Evolutionary conservation across 64 coral and sea anemone genomes (phyloP), one percentile per base, ranked within the genome.

Genomic region (Montipora cactus): DNA sequence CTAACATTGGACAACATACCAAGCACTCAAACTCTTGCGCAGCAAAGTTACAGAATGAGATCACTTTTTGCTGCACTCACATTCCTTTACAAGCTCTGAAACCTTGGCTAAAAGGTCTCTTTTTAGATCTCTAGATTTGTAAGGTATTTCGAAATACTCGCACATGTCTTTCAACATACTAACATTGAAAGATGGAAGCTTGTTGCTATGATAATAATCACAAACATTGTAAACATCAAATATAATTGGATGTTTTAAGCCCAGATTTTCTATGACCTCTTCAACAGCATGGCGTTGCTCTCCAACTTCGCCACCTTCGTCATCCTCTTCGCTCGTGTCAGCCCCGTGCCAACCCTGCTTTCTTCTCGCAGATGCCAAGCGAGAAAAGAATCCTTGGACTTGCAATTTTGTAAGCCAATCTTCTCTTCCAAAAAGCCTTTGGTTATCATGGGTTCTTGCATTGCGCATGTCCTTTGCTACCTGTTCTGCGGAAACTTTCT

Each of bases 111-210:
- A 10, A 28, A 95, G 94, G 49, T 57, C 53, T 87, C 55, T 78
- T 75, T 95, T 91, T 59, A 76, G 87, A 79, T 87, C 94, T 78
- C 62, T 95, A 44, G 81, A 95, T 66, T 95, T 95, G 37, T 64
- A 91, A 1, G 81, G 79, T n/a, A 95, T 91, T 80, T 88, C 81
- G 67, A 95, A 79, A 53, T 95, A 25, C 5, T 47, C 15, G 51
- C 87, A 84, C 51, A 95, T 95, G 44, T 74, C 80, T 58, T 76
- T 77, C 20, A 90, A 59, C 87, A 90, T 90, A 12, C 44, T 18
- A 14, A 95, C 87, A 78, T 76, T 95, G 50, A 95, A 85, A 49
- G 58, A 62, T 14, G 79, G 55, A 7, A 90, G 80, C 11, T 76
- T 83, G 51, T 85, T 80, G 44, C 50, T 64, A 20, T 76, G 71